Conservation (phyloP, 2,113 vertebrate genomes). For the Heliornis fulica region DNA sequence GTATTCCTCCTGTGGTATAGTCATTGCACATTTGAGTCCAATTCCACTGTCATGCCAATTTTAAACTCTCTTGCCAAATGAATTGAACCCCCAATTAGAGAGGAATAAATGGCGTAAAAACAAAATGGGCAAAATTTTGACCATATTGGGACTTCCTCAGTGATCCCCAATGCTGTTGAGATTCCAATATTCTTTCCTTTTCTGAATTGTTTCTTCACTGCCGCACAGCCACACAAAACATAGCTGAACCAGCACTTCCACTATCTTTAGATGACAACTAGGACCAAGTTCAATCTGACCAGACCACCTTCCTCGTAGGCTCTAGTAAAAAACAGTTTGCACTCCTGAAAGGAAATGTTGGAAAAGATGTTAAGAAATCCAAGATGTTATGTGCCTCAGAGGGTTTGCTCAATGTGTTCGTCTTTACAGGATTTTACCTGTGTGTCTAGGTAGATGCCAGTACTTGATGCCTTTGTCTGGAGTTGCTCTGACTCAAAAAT, state of each 20-base stretch:
- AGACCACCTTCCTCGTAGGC: background rate
- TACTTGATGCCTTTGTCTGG: accelerated
- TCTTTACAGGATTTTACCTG: background rate
- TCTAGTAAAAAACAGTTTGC: background rate
- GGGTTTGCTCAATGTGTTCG: background rate
- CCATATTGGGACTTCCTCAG: background rate
- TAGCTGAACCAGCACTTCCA: background rate
- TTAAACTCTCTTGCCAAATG: background rate
- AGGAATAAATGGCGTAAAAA: background rate
- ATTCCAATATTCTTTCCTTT: background rate
- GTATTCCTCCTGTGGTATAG: background rate
- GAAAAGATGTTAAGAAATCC: no score
- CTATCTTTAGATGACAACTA: background rate
- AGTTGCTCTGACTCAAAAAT: background rate
- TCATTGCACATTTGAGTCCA: background rate
- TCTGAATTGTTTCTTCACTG: background rate
- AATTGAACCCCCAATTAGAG: background rate
- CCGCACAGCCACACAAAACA: background rate
- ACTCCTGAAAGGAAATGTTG: background rate
- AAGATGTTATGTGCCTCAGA: background rate
- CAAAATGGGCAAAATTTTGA: background rate
- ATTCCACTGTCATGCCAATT: background rate
- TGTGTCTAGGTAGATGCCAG: background rate
- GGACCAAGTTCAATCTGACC: background rate
- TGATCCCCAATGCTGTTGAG: background rate